phyloP scores from a whole-genome alignment of 2,888 invertebrate genomes.

The Malthinus flaveolus region DNA sequence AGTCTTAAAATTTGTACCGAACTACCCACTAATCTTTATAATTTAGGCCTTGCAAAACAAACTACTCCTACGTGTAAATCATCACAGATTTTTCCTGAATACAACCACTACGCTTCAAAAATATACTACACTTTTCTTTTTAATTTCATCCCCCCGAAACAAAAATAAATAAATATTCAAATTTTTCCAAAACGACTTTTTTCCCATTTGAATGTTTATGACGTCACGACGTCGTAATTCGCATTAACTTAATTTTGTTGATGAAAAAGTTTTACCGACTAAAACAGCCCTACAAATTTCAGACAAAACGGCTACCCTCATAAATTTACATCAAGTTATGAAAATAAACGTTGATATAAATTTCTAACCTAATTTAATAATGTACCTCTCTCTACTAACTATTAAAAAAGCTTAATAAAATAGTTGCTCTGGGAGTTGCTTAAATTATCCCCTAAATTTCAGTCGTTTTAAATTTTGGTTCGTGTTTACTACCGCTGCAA shows the following conservation, averaged over 20 bases:
- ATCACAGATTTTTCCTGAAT: slow-evolving; percentile 43
- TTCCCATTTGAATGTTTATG: background rate
- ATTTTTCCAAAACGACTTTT: background rate
- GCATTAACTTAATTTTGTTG: slow-evolving; percentile 5
- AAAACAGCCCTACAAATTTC: slow-evolving; percentile 3
- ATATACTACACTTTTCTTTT: background rate
- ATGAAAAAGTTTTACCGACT: slow-evolving; percentile 6
- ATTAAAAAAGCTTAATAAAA: too few species aligned
- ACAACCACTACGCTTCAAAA: slow-evolving; percentile 28
- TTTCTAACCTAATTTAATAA: slow-evolving; percentile 3
- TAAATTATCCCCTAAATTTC: too few species aligned
- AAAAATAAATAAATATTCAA: slow-evolving; percentile 2
- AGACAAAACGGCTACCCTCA: slow-evolving; percentile 2
- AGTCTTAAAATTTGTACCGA: slow-evolving; percentile 34
- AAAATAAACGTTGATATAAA: background rate
- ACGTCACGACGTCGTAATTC: slow-evolving; percentile 4
- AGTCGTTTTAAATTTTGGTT: too few species aligned
- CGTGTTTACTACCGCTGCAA: too few species aligned
- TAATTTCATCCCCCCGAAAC: background rate
- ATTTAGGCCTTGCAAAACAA: slow-evolving; percentile 22
- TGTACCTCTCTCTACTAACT: background rate
- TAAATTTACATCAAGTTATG: slow-evolving; percentile 5
- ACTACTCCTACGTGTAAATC: slow-evolving; percentile 35
- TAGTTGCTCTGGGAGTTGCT: too few species aligned
- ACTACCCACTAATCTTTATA: slow-evolving; percentile 15